Evolutionary conservation across 2,113 vertebrate species (phyloP).

Genomic region (Thalassarche chlororhynchos): DNA sequence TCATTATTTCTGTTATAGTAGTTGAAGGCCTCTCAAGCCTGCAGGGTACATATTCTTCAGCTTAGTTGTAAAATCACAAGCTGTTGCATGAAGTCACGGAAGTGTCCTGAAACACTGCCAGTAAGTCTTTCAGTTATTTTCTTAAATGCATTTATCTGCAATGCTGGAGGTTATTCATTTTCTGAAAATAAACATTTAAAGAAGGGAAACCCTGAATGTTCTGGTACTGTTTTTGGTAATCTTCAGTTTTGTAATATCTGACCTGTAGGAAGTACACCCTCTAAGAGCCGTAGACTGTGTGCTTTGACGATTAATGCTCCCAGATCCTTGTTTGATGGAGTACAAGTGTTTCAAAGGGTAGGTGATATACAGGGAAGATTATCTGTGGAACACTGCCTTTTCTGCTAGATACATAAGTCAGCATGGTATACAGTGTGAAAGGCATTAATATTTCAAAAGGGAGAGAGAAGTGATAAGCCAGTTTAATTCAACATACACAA

Average conservation of each 20-base stretch:
- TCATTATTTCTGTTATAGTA: not conserved
- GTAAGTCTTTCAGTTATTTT: not conserved
- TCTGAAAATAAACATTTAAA: not conserved
- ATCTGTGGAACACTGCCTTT: not conserved
- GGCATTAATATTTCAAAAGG: not conserved
- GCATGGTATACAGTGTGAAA: not conserved
- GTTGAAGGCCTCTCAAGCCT: not conserved
- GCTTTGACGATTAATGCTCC: not conserved
- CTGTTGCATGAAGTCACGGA: not conserved
- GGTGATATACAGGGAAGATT: not conserved
- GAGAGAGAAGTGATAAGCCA: not conserved
- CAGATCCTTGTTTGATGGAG: not conserved
- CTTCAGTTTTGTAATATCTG: not conserved
- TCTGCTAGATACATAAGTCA: not conserved
- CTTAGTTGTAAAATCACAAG: not conserved
- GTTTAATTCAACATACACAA: not conserved
- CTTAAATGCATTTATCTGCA: not conserved
- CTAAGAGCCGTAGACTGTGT: not conserved
- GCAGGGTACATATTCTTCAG: not conserved
- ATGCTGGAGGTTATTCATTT: not conserved
- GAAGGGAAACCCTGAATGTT: not conserved
- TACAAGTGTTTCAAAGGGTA: not conserved
- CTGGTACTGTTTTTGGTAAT: not conserved
- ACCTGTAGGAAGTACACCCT: not conserved
- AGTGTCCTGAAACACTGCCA: not conserved